Base-by-base conservation (phyloP, 2,797 vertebrate genomes). In the Nyctibius grandis region DNA sequence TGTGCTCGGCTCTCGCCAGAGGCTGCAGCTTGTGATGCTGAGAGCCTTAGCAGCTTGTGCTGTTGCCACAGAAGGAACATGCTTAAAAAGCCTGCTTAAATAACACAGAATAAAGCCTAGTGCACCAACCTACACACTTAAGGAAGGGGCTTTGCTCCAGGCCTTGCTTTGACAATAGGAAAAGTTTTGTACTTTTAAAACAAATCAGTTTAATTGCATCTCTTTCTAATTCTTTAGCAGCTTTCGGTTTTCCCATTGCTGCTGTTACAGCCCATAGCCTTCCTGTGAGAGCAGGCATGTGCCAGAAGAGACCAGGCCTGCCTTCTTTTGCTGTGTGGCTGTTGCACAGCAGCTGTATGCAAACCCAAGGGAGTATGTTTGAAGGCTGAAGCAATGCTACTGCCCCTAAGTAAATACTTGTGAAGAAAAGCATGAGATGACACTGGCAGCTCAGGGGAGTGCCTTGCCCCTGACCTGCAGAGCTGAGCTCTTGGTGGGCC, bases 1-100 rank as follows among this genome's bases (percentile, higher is more conserved):
- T 15, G 6, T 31, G n/a, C 63, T 34, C 0, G 0, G 80, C 23
- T 42, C 42, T 82, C 0, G 0, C 20, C 33, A 51, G 78, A 85
- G n/a, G 38, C 59, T 83, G 74, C 47, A 69, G 70, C 84, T 88
- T 57, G 33, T 54, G 59, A 33, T 10, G 19, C 53, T 31, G 63
- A 61, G 50, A 88, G 48, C 60, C 53, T 16, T 4, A 56, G 70
- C 63, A 57, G 68, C 22, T 42, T 60, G 50, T 1, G 4, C 14
- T 59, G 47, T 61, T 82, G 86, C 59, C 15, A 19, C 8, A 77
- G 60, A 7, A 77, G 47, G 47, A 82, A 67, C 4, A 8, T 7
- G 53, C 47, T 88, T 57, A 12, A 36, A 80, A 88, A 59, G 25
- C n/a, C 22, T 38, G 3, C 38, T 78, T 63, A 63, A 88, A 85